Evolutionary conservation across 2,113 vertebrate genomes (phyloP).

Genomic region (Cryptomyrus ogoouensis): DNA sequence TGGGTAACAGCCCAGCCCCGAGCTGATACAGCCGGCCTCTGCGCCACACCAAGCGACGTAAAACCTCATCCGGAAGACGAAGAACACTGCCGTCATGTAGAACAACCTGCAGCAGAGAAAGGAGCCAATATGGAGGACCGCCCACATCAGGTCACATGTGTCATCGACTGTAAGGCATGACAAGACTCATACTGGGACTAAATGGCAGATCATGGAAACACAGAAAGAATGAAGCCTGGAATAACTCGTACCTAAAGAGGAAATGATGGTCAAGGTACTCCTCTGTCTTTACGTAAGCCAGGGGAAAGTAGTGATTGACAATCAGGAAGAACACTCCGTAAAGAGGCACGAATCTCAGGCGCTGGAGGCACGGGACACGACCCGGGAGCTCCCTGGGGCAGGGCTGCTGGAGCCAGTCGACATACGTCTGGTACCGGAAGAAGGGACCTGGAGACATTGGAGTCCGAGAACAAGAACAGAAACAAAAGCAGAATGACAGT

Average conservation of each 20-base stretch:
- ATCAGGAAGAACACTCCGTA: constrained; percentile 69
- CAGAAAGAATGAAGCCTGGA: background rate
- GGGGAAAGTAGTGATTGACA: constrained; percentile 67
- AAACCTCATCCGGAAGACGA: constrained; percentile 86
- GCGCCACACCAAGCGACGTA: constrained; percentile 81
- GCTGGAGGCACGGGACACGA: constrained; percentile 63
- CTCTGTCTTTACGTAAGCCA: constrained; percentile 68
- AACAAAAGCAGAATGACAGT: background rate
- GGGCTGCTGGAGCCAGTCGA: constrained; percentile 76
- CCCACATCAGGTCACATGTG: background rate
- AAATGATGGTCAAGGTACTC: constrained; percentile 67
- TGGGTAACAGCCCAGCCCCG: constrained; percentile 80
- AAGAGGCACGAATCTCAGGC: constrained; percentile 67
- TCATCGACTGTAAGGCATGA: background rate
- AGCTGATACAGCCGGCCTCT: constrained; percentile 78
- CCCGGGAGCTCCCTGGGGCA: constrained; percentile 62
- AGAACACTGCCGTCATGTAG: constrained; percentile 82
- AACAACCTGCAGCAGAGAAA: constrained; percentile 58
- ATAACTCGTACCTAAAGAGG: constrained; percentile 56
- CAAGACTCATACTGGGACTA: background rate
- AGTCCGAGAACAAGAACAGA: background rate
- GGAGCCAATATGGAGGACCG: background rate
- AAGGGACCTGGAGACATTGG: constrained; percentile 68
- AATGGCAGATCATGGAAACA: background rate
- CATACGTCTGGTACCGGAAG: constrained; percentile 76